These are phyloP conservation scores for Athripsodes cinereus DNA, from an alignment of 2,888 invertebrate species.

Conservation along the genomic window DNA sequence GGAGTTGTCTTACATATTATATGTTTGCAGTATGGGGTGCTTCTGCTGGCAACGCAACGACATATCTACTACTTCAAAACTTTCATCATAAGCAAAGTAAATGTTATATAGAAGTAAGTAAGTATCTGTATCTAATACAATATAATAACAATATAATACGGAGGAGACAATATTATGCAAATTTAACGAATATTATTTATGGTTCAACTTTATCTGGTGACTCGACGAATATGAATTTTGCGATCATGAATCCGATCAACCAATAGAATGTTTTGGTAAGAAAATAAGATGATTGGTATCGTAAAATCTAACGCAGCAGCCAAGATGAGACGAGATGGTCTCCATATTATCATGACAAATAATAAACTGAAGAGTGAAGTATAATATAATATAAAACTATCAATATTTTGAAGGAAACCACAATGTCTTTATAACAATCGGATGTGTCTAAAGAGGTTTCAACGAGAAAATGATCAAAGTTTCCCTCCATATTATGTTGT, in stretches of 20 bases:
- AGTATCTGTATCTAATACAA: neutral
- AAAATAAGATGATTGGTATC: slow-evolving; percentile 17
- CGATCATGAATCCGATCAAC: slow-evolving; percentile 23
- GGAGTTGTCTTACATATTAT: no score
- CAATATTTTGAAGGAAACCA: slow-evolving; percentile 4
- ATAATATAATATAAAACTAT: neutral
- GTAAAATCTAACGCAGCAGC: slow-evolving; percentile 22
- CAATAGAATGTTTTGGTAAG: slow-evolving; percentile 17
- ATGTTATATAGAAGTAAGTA: neutral
- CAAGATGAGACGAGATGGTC: slow-evolving; percentile 1
- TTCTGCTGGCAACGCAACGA: neutral
- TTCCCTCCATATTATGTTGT: no score
- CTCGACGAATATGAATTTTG: slow-evolving; percentile 25
- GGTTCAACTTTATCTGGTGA: slow-evolving; percentile 27
- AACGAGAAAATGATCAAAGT: no score
- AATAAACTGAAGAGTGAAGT: neutral
- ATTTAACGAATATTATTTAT: slow-evolving; percentile 28
- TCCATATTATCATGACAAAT: neutral
- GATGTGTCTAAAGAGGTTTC: neutral
- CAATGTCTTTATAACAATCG: slow-evolving; percentile 3
- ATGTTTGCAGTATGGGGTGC: neutral
- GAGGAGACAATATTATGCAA: slow-evolving; percentile 26
- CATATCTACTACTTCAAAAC: neutral
- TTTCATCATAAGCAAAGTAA: neutral
- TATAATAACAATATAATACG: neutral